Evolutionary conservation across 2,797 vertebrate species (phyloP).

Genomic region (Pseudochirops cupreus): DNA sequence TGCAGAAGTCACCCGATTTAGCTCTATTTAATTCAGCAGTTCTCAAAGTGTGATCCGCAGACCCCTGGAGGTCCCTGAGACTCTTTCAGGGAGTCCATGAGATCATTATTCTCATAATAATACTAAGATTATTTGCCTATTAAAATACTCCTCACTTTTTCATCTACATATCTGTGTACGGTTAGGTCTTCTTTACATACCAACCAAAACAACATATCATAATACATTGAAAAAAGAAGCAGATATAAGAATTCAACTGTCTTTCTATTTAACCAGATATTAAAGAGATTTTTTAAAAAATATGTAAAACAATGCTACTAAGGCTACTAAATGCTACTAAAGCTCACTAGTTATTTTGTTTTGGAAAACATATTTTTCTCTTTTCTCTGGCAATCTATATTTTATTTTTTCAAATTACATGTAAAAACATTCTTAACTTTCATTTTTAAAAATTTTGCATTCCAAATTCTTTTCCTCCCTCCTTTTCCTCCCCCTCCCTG

Average conservation of each 20-base stretch:
- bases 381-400: background rate
- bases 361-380: background rate
- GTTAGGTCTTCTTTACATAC: background rate
- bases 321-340: too few species aligned
- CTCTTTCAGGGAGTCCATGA: background rate
- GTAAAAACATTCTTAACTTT: background rate
- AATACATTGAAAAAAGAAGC: background rate
- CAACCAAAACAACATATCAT: background rate
- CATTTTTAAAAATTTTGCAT: background rate
- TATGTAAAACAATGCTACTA: background rate
- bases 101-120: background rate
- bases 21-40: background rate
- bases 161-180: background rate
- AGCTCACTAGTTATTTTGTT: background rate
- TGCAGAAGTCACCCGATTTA: background rate
- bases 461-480: background rate
- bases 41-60: background rate
- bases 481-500: background rate
- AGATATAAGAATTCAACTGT: background rate
- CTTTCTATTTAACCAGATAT: background rate
- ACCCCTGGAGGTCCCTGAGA: background rate
- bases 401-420: background rate
- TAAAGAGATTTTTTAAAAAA: background rate
- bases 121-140: background rate
- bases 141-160: background rate